Evolutionary conservation across 2,888 invertebrate species (phyloP).

Genomic region (Polydrusus cervinus): DNA sequence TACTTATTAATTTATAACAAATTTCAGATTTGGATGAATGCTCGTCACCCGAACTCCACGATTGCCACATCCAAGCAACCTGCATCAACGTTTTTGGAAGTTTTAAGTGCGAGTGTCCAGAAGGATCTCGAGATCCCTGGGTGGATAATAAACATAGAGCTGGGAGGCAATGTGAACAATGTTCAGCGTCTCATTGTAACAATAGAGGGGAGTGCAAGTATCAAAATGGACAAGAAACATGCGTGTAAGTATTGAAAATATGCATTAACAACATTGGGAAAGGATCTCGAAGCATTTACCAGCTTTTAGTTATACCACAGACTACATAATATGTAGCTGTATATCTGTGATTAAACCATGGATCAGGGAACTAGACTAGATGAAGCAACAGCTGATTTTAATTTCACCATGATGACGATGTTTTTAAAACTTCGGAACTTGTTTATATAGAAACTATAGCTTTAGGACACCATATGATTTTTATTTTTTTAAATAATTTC

Average conservation of each 20-base stretch:
- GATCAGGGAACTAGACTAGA: no score
- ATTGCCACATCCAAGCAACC: conserved; percentile 85
- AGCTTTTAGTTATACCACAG: no score
- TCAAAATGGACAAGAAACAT: conserved; percentile 82
- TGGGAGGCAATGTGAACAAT: conserved; percentile 86
- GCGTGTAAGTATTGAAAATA: conserved; percentile 76
- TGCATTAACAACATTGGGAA: no score
- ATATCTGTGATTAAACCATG: no score
- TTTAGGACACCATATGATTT: no score
- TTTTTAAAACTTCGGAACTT: no score
- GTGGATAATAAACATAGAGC: conserved; percentile 78
- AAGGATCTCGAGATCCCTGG: conserved; percentile 85
- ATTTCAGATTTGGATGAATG: conserved; percentile 89
- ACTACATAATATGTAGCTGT: no score
- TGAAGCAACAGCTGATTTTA: no score
- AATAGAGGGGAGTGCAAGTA: conserved; percentile 90
- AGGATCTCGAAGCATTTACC: no score
- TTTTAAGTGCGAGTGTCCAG: conserved; percentile 83
- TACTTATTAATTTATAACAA: neutral
- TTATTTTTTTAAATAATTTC: neutral
- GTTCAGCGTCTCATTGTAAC: conserved; percentile 85
- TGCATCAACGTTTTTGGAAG: conserved; percentile 91
- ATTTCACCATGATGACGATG: no score
- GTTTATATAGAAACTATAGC: no score
- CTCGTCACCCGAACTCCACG: conserved; percentile 85